A percentile compares a stretch with the other conserved stretches of the same genome.
Conservation (phyloP, 2,888 invertebrate species). For the Dryomyza anilis region DNA sequence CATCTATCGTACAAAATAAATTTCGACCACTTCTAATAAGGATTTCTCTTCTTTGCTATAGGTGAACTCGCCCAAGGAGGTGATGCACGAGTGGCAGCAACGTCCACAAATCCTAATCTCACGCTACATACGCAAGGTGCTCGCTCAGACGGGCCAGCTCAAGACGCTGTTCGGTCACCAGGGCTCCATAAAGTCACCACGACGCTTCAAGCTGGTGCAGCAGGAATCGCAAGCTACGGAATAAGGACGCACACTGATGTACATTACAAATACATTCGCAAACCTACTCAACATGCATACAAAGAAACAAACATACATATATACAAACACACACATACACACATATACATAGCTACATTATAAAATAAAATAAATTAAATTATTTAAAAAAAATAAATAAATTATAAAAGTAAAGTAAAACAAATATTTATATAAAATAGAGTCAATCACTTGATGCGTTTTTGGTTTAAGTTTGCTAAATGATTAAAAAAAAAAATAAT, state of each 20-base stretch:
- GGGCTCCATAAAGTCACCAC: conserved; percentile 84
- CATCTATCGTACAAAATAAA: no score
- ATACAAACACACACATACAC: background rate
- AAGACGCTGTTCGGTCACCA: conserved; percentile 73
- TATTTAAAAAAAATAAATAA: no score
- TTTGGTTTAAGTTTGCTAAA: conserved; percentile 18
- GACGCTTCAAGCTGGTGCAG: conserved; percentile 86
- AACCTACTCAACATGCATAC: conserved; percentile 7
- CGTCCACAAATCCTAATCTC: conserved; percentile 85
- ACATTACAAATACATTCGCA: conserved; percentile 6
- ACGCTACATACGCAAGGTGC: conserved; percentile 79
- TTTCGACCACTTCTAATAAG: no score
- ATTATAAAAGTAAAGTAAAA: no score
- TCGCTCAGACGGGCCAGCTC: conserved; percentile 79
- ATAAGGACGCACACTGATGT: conserved; percentile 59
- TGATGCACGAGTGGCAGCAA: conserved; percentile 87
- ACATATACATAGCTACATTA: background rate
- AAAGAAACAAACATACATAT: background rate
- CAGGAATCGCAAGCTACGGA: conserved; percentile 91
- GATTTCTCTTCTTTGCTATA: conserved; percentile 48
- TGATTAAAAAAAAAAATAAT: background rate
- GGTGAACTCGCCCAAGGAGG: conserved; percentile 87
- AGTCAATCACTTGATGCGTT: no score
- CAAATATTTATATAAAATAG: no score
- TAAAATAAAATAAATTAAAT: no score